Evolutionary conservation across 2,113 vertebrate species (phyloP).

Genomic region (Megaceryle maxima): DNA sequence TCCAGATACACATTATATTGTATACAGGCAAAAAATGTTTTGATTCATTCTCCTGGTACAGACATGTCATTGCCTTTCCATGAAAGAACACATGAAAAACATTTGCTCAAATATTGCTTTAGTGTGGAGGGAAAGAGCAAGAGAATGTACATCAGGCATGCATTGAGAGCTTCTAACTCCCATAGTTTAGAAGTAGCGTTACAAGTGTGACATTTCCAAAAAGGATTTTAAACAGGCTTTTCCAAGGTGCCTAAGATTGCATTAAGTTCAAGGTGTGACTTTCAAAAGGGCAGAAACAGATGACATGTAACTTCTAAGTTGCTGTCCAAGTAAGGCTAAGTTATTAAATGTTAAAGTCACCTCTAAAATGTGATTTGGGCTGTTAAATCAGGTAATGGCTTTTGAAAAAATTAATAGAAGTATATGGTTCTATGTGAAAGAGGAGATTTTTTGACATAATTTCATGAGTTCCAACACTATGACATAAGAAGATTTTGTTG

Average conservation of each 20-base stretch:
- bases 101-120: neutral
- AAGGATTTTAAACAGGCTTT: constrained; percentile 12
- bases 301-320: neutral
- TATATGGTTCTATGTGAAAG: neutral
- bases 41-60: neutral
- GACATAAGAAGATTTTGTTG: neutral
- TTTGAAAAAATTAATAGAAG: constrained; percentile 20
- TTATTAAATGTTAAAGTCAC: constrained; percentile 10
- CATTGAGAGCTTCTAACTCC: neutral
- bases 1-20: neutral
- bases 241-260: neutral
- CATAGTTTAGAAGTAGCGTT: neutral
- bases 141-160: neutral
- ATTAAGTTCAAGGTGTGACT: neutral
- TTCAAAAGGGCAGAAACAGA: constrained; percentile 24
- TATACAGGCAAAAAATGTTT: neutral
- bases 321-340: constrained; percentile 1
- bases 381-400: too few species aligned
- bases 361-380: constrained; percentile 17
- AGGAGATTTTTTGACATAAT: neutral
- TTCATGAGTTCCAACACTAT: neutral
- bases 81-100: neutral
- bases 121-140: neutral
- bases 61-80: neutral
- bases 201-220: constrained; percentile 3